Base-by-base conservation (phyloP, 1,140 invertebrate species). In the Megathymus violae region DNA sequence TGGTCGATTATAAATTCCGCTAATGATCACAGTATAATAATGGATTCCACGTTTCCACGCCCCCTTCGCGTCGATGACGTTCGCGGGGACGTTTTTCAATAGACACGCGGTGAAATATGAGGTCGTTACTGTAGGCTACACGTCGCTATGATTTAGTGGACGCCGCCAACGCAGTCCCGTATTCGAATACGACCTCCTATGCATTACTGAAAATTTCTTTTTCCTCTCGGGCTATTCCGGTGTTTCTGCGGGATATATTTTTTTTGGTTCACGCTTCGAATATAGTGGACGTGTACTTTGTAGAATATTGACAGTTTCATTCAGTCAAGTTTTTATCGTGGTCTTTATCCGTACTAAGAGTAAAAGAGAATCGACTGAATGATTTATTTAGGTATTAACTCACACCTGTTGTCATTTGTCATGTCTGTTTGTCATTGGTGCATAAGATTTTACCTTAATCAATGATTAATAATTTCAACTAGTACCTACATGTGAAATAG, bases 171-270 rank as follows among this genome's bases (percentile, higher is more conserved):
- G 40, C 9, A 41, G 54, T 47, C 14, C 41, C 54, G 43, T 47
- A 59, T 59, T 59, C 44, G 43, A 47, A 59, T 59, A 59, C 54
- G 36, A 59, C 47, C 41, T 43, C 31, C 27, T 34, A 31, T 17
- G 54, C 54, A 59, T n/a, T 59, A 59, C 54, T 47, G n/a, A n/a
- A 34, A 59, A 59, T 59, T 59, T 59, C 54, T 43, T 47, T 36
- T 47, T 34, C 27, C 16, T 7, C 41, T 46, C 15, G 15, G 13
- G 13, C 46, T 58, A 46, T 58, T 58, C 19, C 27, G 25, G 9
- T 27, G 5, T n/a, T 22, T 9, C 14, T 31, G 16, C 16, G 41
- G 11, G 27, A 34, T 31, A 31, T n/a, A n/a, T n/a, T n/a, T 58
- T 58, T 43, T 17, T 58, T 17, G 41, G 31, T 14, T 58, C 11